Conservation (phyloP, 2,888 invertebrate species). For the Chirona hameri region DNA sequence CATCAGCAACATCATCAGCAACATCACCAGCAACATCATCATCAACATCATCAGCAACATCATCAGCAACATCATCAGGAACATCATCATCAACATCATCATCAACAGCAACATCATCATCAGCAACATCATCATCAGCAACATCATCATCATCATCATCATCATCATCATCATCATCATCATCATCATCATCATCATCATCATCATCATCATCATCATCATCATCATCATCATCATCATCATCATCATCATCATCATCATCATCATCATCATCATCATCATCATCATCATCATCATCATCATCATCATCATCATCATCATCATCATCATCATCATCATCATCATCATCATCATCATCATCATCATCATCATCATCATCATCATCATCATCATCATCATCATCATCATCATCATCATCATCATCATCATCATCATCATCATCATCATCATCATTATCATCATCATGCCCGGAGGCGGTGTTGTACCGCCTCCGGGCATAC, state of each 20-base stretch:
- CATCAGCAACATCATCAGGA: too few species aligned
- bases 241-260: slow-evolving; percentile 3
- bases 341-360: background rate
- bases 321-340: background rate
- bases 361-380: background rate
- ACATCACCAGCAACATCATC: too few species aligned
- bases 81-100: too few species aligned
- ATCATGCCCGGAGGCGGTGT: too few species aligned
- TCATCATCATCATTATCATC: background rate
- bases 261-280: background rate
- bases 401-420: background rate
- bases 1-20: too few species aligned
- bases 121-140: too few species aligned
- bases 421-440: background rate
- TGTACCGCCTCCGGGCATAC: too few species aligned
- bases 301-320: background rate
- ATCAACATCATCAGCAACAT: too few species aligned
- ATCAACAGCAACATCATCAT: too few species aligned
- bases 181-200: background rate
- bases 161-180: too few species aligned
- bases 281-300: background rate
- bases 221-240: slow-evolving; percentile 22
- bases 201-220: background rate
- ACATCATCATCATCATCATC: too few species aligned
- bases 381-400: background rate